phyloP scores from a whole-genome alignment of 1,140 invertebrate species.

The Rhynchophorus ferrugineus region DNA sequence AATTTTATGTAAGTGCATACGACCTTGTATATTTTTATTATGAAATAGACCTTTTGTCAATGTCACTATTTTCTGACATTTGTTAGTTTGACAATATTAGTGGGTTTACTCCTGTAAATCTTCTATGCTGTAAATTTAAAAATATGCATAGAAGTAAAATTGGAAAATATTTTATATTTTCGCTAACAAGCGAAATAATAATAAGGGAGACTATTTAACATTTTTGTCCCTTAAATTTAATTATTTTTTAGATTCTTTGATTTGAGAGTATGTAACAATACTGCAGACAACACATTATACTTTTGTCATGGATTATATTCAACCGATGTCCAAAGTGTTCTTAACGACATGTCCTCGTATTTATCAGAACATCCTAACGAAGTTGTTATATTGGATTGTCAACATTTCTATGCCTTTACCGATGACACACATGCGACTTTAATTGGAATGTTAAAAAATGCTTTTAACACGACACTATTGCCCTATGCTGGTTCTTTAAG shows the following conservation, averaged over 20 bases:
- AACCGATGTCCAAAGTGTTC: constrained; percentile 5
- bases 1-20: no score
- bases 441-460: constrained; percentile 40
- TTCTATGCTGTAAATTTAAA: no score
- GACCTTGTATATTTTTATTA: no score
- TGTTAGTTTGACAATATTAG: no score
- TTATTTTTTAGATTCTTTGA: constrained; percentile 16
- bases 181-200: no score
- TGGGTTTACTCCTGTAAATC: no score
- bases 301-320: constrained; percentile 20
- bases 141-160: no score
- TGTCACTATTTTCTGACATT: no score
- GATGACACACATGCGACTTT: constrained; percentile 54
- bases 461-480: background rate
- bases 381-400: constrained; percentile 71
- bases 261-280: constrained; percentile 13
- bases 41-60: no score
- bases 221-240: background rate
- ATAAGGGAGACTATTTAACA: no score
- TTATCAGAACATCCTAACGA: constrained; percentile 26
- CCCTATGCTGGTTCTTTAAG: background rate
- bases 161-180: constrained; percentile 1
- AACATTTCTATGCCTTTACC: constrained; percentile 75
- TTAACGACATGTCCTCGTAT: constrained; percentile 8
- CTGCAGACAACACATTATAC: constrained; percentile 6